phyloP scores from a whole-genome alignment of 2,113 vertebrate genomes.

The Irena cyanogastra region DNA sequence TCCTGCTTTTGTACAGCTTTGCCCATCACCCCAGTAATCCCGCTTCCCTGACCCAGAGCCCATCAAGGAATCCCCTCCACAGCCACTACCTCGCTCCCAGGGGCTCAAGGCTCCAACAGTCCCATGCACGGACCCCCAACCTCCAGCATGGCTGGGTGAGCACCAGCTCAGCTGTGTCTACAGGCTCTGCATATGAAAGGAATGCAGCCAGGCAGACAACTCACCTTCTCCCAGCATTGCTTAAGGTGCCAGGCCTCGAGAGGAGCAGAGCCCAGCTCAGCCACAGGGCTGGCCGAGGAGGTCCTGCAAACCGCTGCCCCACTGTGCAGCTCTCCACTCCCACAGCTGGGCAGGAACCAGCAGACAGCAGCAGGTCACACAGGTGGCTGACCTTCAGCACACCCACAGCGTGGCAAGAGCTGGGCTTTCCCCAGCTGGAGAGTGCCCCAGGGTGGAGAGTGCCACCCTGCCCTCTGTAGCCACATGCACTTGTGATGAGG shows the following conservation, averaged over 20 bases:
- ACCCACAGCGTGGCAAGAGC: accelerated
- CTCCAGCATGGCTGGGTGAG: accelerated
- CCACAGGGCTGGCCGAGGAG: background rate
- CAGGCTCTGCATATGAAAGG: accelerated
- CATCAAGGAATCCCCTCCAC: background rate
- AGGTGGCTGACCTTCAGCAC: background rate
- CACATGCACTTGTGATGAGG: accelerated
- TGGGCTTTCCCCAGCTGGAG: background rate
- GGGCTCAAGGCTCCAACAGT: background rate
- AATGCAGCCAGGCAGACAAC: background rate
- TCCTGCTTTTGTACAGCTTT: background rate
- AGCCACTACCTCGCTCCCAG: accelerated
- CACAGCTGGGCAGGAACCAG: background rate
- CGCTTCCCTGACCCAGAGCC: background rate
- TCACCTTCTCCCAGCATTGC: accelerated
- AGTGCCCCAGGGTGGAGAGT: too few species aligned
- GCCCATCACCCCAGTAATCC: background rate
- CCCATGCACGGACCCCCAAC: accelerated
- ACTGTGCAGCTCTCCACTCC: accelerated
- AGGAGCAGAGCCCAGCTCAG: background rate
- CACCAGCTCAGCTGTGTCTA: accelerated
- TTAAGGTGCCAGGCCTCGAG: background rate
- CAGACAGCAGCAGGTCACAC: background rate
- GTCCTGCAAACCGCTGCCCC: accelerated
- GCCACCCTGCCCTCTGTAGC: background rate